Evolutionary conservation across 1,140 invertebrate species (phyloP).

Genomic region (Trichogramma pretiosum): DNA sequence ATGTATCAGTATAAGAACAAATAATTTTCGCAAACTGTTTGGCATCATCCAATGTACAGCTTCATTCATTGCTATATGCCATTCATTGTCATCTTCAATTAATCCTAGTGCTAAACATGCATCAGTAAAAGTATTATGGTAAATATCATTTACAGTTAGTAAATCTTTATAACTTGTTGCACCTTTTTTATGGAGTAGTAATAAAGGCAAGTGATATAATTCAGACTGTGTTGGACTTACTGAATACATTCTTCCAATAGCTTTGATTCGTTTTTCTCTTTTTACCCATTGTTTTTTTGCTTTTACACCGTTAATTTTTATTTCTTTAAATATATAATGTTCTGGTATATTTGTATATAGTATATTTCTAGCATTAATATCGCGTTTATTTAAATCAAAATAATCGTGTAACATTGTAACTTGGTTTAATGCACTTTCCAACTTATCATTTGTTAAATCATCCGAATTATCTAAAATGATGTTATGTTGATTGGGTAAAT

Average conservation of each 20-base stretch:
- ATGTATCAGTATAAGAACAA: conserved; percentile 2
- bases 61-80: background rate
- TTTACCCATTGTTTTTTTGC: background rate
- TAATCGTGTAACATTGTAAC: background rate
- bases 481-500: too few species aligned
- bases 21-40: background rate
- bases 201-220: background rate
- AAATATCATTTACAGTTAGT: background rate
- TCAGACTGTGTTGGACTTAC: background rate
- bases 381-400: background rate
- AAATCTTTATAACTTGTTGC: conserved; percentile 6
- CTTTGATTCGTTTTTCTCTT: background rate
- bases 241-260: background rate
- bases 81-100: conserved; percentile 13
- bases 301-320: background rate
- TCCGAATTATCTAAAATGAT: background rate
- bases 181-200: background rate
- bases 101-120: conserved; percentile 22
- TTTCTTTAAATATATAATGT: background rate
- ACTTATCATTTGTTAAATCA: conserved; percentile 6
- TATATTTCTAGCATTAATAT: background rate
- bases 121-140: conserved; percentile 23
- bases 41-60: conserved; percentile 5
- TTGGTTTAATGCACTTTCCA: conserved; percentile 1
- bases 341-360: background rate